These are phyloP conservation scores for Paramormyrops hopkinsi DNA, from an alignment of 2,797 vertebrate genomes.

Conservation along the genomic window DNA sequence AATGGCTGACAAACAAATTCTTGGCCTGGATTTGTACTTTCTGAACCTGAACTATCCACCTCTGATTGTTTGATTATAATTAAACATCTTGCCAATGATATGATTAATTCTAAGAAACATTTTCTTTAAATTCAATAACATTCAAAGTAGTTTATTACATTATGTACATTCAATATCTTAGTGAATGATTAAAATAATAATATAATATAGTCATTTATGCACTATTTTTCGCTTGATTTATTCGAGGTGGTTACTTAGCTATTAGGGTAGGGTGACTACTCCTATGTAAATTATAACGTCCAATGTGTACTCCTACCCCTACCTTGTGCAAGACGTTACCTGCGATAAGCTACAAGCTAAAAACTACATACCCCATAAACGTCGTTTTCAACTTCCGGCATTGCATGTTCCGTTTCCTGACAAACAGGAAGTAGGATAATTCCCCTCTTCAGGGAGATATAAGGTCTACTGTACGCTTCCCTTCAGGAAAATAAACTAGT, in stretches of 20 bases:
- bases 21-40: not conserved
- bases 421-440: constrained; percentile 16
- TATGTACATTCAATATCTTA: not conserved
- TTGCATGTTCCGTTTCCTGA: not conserved
- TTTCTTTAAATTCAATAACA: not conserved
- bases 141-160: not conserved
- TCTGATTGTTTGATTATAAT: not conserved
- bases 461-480: constrained; percentile 38
- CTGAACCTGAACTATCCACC: not conserved
- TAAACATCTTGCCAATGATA: not conserved
- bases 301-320: not conserved
- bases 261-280: not conserved
- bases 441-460: constrained; percentile 25
- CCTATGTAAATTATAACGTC: not conserved
- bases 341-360: not conserved
- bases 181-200: not conserved
- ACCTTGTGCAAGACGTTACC: not conserved
- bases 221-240: not conserved
- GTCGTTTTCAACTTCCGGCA: not conserved
- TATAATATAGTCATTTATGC: not conserved
- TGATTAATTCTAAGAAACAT: not conserved
- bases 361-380: constrained; percentile 37
- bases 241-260: not conserved
- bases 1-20: not conserved
- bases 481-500: constrained; percentile 43